Evolutionary conservation across 2,888 invertebrate species (phyloP).

Genomic region (Caenorhabditis wallacei): DNA sequence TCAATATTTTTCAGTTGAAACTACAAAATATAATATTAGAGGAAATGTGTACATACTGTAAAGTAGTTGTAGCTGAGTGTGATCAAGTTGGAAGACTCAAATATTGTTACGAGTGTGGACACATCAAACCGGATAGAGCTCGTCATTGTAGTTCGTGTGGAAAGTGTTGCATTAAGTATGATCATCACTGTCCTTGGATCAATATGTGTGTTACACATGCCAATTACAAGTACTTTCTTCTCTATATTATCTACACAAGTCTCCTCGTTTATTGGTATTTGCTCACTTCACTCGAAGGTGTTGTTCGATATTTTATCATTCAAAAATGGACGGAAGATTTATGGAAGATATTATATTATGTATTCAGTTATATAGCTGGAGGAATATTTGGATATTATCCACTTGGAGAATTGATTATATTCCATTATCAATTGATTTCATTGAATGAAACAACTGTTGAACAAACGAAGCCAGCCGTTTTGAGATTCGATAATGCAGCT

Average conservation of each 20-base stretch:
- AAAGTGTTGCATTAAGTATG: conserved; percentile 75
- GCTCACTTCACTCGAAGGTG: conserved; percentile 68
- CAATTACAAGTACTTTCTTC: conserved; percentile 79
- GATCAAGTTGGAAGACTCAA: conserved; percentile 69
- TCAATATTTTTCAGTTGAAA: conserved; percentile 41
- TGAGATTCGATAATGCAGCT: conserved; percentile 70
- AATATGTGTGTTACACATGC: conserved; percentile 74
- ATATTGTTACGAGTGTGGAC: conserved; percentile 76
- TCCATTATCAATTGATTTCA: conserved; percentile 70
- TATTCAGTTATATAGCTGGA: conserved; percentile 48
- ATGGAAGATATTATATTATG: conserved; percentile 56
- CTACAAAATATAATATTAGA: conserved; percentile 67
- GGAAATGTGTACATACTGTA: conserved; percentile 53
- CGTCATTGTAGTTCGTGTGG: conserved; percentile 78
- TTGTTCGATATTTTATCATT: conserved; percentile 72
- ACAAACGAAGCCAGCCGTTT: conserved; percentile 77
- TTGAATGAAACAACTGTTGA: conserved; percentile 80
- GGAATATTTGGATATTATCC: conserved; percentile 71
- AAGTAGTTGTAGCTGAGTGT: conserved; percentile 66
- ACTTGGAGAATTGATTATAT: conserved; percentile 74
- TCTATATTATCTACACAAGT: conserved; percentile 75
- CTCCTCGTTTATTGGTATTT: conserved; percentile 66
- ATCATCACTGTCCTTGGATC: conserved; percentile 79
- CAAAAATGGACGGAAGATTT: conserved; percentile 68
- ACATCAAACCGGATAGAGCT: conserved; percentile 77